These are phyloP conservation scores for Littorina saxatilis DNA, from an alignment of 1,140 invertebrate species.

Conservation along the genomic window DNA sequence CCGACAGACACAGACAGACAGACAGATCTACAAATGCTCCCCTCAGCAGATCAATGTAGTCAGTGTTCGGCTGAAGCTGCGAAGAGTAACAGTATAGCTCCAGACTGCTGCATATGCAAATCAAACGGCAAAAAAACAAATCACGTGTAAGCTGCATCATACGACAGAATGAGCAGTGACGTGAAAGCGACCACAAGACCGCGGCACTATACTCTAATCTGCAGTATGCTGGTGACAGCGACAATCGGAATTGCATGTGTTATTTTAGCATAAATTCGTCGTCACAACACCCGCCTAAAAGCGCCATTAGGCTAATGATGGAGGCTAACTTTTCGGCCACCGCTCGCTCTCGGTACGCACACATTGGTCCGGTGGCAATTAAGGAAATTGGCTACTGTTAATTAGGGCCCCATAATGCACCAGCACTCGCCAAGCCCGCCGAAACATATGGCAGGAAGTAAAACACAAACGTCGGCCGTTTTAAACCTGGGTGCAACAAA, in stretches of 20 bases:
- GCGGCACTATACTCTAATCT: neutral
- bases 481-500: neutral
- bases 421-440: neutral
- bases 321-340: neutral
- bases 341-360: conserved; percentile 4
- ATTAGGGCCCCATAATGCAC: conserved; percentile 9
- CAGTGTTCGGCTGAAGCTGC: no score
- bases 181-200: neutral
- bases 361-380: neutral
- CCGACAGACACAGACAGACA: no score
- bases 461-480: neutral
- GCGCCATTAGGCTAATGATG: conserved; percentile 20
- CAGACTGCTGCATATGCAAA: neutral
- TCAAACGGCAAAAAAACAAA: neutral
- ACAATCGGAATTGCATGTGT: neutral
- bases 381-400: conserved; percentile 21
- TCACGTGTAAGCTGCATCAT: neutral
- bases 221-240: neutral
- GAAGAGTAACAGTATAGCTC: no score
- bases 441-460: conserved; percentile 26
- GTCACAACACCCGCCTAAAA: neutral
- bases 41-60: no score
- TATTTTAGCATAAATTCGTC: conserved; percentile 18
- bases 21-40: no score
- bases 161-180: neutral